Evolutionary conservation across 2,888 invertebrate species (phyloP).

Genomic region (Scotopteryx bipunctaria): DNA sequence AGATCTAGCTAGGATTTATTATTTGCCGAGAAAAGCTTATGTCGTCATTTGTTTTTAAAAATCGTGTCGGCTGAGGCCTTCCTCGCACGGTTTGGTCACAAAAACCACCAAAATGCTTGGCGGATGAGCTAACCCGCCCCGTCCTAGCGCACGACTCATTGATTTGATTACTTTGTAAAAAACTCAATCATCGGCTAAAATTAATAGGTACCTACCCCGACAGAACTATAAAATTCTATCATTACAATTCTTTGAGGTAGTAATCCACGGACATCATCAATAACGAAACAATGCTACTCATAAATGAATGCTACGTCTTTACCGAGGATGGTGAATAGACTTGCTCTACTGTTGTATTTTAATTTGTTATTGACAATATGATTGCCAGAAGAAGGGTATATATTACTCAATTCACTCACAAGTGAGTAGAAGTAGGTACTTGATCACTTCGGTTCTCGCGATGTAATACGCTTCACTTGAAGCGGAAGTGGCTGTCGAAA

Average conservation of each 20-base stretch:
- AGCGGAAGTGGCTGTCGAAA: conserved; percentile 8
- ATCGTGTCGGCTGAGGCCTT: conserved; percentile 77
- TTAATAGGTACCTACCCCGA: conserved; percentile 69
- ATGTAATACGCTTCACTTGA: not conserved
- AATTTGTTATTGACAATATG: not conserved
- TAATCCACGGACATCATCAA: conserved; percentile 25
- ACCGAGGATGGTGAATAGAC: conserved; percentile 3
- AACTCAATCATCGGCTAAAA: conserved; percentile 75
- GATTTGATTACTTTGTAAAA: conserved; percentile 79
- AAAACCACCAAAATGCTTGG: conserved; percentile 79
- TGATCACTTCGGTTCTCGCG: too few relatives aligned
- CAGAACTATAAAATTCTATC: conserved; percentile 59
- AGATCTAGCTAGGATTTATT: conserved; percentile 12
- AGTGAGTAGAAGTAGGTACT: not conserved
- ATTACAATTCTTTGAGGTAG: conserved; percentile 36
- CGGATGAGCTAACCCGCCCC: conserved; percentile 81
- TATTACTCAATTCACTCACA: not conserved
- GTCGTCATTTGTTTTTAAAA: conserved; percentile 71
- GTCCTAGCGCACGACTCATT: conserved; percentile 76
- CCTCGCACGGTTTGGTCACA: conserved; percentile 66
- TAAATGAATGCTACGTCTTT: not conserved
- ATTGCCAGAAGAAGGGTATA: not conserved
- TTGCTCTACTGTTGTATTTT: conserved; percentile 16
- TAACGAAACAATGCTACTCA: conserved; percentile 10
- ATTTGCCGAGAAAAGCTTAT: conserved; percentile 46